phyloP scores from a whole-genome alignment of 2,888 invertebrate species.

The Thalpophila matura region DNA sequence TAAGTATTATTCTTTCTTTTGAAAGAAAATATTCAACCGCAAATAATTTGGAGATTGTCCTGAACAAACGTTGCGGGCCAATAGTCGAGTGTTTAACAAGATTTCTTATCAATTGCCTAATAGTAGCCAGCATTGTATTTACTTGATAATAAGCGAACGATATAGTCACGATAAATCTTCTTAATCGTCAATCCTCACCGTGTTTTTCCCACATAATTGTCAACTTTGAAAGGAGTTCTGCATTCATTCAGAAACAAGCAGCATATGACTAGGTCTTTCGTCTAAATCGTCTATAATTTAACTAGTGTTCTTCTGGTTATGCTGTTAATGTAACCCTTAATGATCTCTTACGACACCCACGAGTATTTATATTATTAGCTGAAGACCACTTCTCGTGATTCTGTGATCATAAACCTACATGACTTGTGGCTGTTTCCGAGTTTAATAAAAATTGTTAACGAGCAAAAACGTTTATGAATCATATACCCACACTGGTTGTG shows the following conservation, averaged over 20 bases:
- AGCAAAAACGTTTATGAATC: no score
- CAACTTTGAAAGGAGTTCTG: conserved; percentile 14
- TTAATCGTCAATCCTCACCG: conserved; percentile 17
- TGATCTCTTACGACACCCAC: neutral
- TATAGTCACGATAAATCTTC: conserved; percentile 27
- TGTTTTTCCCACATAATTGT: conserved; percentile 20
- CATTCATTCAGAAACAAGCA: conserved; percentile 13
- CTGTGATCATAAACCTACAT: neutral
- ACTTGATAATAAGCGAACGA: conserved; percentile 7
- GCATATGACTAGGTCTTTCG: conserved; percentile 14
- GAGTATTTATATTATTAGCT: conserved; percentile 1
- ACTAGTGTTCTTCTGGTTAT: neutral
- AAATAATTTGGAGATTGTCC: no score
- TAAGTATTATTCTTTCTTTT: no score
- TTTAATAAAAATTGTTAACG: neutral
- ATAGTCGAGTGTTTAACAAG: no score
- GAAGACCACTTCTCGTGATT: neutral
- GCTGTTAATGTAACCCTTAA: conserved; percentile 13
- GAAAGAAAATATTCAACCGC: no score
- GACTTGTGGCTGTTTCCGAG: neutral
- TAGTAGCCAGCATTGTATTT: no score
- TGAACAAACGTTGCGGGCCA: no score
- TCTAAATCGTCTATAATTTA: conserved; percentile 17
- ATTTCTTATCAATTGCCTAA: no score
- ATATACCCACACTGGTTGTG: no score